phyloP scores from a whole-genome alignment of 2,113 vertebrate genomes.

The Aptenodytes patagonicus region DNA sequence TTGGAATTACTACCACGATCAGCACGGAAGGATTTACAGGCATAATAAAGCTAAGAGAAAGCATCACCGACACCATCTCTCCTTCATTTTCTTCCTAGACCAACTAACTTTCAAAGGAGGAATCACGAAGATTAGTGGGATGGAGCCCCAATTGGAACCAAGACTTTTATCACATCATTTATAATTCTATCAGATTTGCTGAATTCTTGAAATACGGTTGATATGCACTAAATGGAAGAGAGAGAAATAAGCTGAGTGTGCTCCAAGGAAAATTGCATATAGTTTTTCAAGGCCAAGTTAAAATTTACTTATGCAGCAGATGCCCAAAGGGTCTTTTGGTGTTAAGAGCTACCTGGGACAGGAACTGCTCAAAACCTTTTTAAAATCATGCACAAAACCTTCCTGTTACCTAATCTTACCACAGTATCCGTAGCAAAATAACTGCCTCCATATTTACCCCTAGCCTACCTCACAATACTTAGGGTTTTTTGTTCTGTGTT shows the following conservation, averaged over 20 bases:
- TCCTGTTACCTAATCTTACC: background rate
- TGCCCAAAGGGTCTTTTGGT: background rate
- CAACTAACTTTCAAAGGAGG: slow-evolving; percentile 1
- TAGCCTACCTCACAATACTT: background rate
- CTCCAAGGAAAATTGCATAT: background rate
- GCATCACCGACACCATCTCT: background rate
- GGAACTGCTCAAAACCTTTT: background rate
- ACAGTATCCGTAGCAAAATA: background rate
- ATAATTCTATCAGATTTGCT: background rate
- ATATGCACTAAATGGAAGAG: background rate
- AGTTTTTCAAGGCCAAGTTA: background rate
- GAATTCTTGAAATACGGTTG: background rate
- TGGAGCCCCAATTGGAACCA: background rate
- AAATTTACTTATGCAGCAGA: background rate
- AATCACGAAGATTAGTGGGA: background rate
- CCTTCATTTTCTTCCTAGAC: slow-evolving; percentile 8
- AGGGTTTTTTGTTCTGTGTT: background rate
- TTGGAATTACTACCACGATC: background rate
- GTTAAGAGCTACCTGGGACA: background rate
- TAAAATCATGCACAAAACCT: background rate
- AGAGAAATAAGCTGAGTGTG: background rate
- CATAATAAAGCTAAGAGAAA: slow-evolving; percentile 31
- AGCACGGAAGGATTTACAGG: slow-evolving; percentile 39
- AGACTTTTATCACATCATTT: background rate
- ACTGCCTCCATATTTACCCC: background rate